Evolutionary conservation across 2,113 vertebrate species (phyloP), one percentile per base, ranked within the genome.

Genomic region (Aegypius monachus): DNA sequence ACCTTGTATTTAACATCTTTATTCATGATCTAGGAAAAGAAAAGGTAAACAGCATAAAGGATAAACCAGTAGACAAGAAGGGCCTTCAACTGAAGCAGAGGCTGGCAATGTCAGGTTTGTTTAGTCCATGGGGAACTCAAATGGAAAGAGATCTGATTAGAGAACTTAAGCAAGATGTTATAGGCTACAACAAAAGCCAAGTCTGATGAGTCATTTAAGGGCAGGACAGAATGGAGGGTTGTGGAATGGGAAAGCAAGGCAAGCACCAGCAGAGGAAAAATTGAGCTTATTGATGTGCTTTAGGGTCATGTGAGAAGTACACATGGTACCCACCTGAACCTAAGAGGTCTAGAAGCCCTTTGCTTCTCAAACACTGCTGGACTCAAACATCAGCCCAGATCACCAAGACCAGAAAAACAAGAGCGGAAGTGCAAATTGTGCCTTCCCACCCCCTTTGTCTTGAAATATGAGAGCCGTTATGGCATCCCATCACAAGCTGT

Each of bases 1-100:
- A 80, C 85, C 85, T 90, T 85, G 45, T 72, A 20, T 75, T 81
- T 95, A 42, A 92, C 26, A 82, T 84, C 56, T 93, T 95, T 84
- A 75, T 77, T 92, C 77, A 80, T 31, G 53, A 91, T 79, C 73
- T 58, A 61, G 40, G 75, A 92, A 63, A 31, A 93, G 31, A 82
- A 94, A 92, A 92, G 25, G 47, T 47, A 91, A 67, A 88, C 56
- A 89, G 38, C 52, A 85, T 16, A 50, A 68, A 90, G 71, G 58
- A 93, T 82, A 91, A 82, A 83, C 29, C 34, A 59, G 36, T 6
- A 89, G 52, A 82, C 58, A 91, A 55, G 43, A 78, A 78, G 10
- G 61, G 61, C 18, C 21, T 43, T 40, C 48, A 71, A 9, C 52
- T 55, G 65, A 77, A 43, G n/a, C 36, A 80, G 90, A 61, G 27